These are phyloP conservation scores for Spilosoma lubricipeda DNA, from an alignment of 2,888 invertebrate genomes.

Conservation along the genomic window DNA sequence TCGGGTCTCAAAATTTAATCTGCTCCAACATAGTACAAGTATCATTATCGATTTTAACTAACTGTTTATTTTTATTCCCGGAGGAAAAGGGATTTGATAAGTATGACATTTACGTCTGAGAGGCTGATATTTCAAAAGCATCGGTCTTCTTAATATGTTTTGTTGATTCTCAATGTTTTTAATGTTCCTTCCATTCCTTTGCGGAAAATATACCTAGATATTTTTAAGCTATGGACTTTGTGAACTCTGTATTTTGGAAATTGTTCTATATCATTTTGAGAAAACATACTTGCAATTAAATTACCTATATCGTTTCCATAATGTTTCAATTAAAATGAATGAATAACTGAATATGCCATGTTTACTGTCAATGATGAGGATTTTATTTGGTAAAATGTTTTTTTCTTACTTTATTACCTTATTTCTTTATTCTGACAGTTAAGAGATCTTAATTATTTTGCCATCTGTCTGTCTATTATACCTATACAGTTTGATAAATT, in stretches of 20 bases:
- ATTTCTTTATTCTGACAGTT: neutral
- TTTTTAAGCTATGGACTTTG: neutral
- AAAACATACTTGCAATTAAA: too few species aligned
- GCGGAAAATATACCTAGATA: neutral
- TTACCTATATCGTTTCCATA: neutral
- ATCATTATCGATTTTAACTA: neutral
- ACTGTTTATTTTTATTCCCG: neutral
- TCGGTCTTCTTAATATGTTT: neutral
- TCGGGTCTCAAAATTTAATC: constrained; percentile 11
- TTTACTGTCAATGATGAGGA: neutral
- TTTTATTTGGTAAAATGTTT: neutral
- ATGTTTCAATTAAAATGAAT: too few species aligned
- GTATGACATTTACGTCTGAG: neutral
- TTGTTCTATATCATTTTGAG: neutral
- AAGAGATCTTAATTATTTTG: neutral
- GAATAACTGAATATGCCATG: too few species aligned
- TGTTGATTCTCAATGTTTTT: neutral
- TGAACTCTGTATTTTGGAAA: neutral
- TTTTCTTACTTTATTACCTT: neutral
- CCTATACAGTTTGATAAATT: neutral
- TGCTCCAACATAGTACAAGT: neutral
- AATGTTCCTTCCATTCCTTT: neutral
- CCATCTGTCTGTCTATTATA: too few species aligned
- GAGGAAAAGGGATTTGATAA: neutral
- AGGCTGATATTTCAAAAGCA: neutral